These are phyloP conservation scores for Heterodera filipjevi DNA, from an alignment of 2,888 invertebrate genomes.

Conservation along the genomic window DNA sequence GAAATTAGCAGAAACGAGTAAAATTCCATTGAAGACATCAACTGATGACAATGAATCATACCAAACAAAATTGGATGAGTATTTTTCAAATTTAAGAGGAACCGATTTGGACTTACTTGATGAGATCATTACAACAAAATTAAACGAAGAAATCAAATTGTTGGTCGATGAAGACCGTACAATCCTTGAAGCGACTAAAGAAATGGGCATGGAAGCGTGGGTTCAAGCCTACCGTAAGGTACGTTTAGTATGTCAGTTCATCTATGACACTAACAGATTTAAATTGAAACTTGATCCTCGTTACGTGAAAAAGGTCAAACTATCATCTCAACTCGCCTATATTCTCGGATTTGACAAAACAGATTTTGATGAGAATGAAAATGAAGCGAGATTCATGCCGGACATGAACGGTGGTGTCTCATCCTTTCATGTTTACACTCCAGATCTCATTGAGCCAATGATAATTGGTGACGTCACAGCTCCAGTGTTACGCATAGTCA, in stretches of 20 bases:
- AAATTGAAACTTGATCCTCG: not conserved
- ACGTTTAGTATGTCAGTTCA: not conserved
- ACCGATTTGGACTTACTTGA: not conserved
- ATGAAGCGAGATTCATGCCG: constrained; percentile 10
- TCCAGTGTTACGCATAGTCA: constrained; percentile 34
- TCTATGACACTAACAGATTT: constrained; percentile 4
- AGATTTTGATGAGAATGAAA: not conserved
- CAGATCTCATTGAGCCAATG: constrained; percentile 37
- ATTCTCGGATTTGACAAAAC: constrained; percentile 22
- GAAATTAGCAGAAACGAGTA: not conserved
- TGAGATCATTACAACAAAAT: not conserved
- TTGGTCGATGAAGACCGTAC: not conserved
- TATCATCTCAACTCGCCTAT: constrained; percentile 2
- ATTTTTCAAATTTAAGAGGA: not conserved
- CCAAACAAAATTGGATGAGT: not conserved
- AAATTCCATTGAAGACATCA: not conserved
- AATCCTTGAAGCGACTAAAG: not conserved
- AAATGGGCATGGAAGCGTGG: constrained; percentile 13
- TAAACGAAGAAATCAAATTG: not conserved
- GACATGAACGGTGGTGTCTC: constrained; percentile 24
- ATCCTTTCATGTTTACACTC: constrained; percentile 33
- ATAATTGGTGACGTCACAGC: constrained; percentile 33
- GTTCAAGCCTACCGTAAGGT: constrained; percentile 1
- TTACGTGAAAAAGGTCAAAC: constrained; percentile 10
- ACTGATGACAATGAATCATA: not conserved